A percentile compares a stretch with the other conserved stretches of the same genome.
phyloP scores from a whole-genome alignment of 1,140 invertebrate genomes.

The Zaprionus kolodkinae region DNA sequence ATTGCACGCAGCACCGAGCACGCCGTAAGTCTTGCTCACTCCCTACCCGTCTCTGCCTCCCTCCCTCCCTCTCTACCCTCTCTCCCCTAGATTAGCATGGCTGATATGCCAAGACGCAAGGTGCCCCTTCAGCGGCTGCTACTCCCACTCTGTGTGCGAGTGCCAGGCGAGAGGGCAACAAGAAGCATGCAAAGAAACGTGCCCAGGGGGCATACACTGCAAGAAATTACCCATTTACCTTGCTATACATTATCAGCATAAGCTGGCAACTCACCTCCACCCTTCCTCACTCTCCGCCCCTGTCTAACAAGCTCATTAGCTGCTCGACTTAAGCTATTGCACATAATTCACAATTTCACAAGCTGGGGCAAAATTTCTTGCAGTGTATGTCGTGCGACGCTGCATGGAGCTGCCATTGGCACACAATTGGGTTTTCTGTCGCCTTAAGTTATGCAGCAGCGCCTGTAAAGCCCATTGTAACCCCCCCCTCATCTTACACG shows the following conservation, averaged over 20 bases:
- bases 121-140: slow-evolving; percentile 40
- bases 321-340: not conserved
- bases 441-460: slow-evolving; percentile 77
- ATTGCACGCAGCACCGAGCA: slow-evolving; percentile 38
- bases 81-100: slow-evolving; percentile 60
- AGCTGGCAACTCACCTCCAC: not conserved
- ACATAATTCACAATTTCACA: slow-evolving; percentile 4
- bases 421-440: slow-evolving; percentile 69
- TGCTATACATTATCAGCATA: not conserved
- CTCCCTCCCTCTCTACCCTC: not conserved
- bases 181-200: slow-evolving; percentile 59
- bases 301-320: not conserved
- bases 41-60: slow-evolving; percentile 8
- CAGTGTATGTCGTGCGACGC: slow-evolving; percentile 41
- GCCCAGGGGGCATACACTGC: slow-evolving; percentile 48
- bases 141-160: slow-evolving; percentile 26
- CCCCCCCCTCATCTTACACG: not conserved
- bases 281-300: not conserved
- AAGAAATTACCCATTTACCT: not conserved
- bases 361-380: slow-evolving; percentile 16
- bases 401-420: slow-evolving; percentile 58
- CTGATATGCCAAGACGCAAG: slow-evolving; percentile 66
- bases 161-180: slow-evolving; percentile 20
- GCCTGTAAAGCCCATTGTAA: slow-evolving; percentile 44
- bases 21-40: slow-evolving; percentile 6